Evolutionary conservation across 2,797 vertebrate species (phyloP), one percentile per base, ranked within the genome.

Genomic region (Fringilla coelebs): DNA sequence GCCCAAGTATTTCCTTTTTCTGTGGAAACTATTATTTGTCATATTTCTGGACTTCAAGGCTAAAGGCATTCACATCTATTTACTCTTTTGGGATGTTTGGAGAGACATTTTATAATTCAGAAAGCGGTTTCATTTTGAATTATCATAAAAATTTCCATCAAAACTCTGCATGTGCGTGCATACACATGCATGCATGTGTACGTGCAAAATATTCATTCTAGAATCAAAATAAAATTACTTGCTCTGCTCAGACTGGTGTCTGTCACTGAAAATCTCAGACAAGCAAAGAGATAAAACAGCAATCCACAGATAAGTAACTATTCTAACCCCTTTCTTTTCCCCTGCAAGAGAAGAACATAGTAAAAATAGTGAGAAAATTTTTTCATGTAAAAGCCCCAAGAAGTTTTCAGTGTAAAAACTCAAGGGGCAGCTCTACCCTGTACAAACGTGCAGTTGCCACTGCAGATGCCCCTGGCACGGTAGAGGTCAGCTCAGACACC

Each of bases 161-260:
- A 60, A 88, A 46, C 22, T 45, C 36, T 38, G 10, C 17, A 41
- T 3, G 2, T 5, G 2, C n/a, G 17, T 32, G 20, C 6, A 21
- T 13, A 40, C 34, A 40, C 2, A 2, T 12, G 7, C 5, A 6
- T 3, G 3, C 2, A 12, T 2, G 5, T 0, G 0, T 40, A 32
- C 0, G 0, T 10, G 19, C 28, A 34, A 32, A 84, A 46, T 9
- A 55, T n/a, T 76, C 36, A 55, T n/a, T 76, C 36, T 31, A 51
- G 17, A 77, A 60, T 13, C 20, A 32, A 78, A 90, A 76, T 28
- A 36, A 55, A 90, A 85, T 17, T n/a, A 52, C 36, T 88, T 83
- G 11, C 25, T 88, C 34, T 54, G 14, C 17, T 80, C 38, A 71
- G 38, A 57, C n/a, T 43, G 65, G 18, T 25, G 17, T 31, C 55